Evolutionary conservation across 2,797 vertebrate species (phyloP).

Genomic region (Choloepus didactylus): DNA sequence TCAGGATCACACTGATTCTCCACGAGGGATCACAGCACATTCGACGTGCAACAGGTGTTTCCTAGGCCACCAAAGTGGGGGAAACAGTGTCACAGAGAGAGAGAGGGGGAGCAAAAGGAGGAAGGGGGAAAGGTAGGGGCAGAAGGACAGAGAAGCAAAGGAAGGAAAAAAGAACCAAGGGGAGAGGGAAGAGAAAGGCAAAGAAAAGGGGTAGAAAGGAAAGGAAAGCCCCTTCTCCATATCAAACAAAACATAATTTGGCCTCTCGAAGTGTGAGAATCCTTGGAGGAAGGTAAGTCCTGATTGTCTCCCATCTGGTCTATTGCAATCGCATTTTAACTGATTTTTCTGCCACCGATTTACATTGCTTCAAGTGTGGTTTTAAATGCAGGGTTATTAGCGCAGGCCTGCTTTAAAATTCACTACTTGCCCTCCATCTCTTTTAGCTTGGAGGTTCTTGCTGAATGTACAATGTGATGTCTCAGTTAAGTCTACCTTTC

Average conservation of each 20-base stretch:
- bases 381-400: neutral
- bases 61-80: neutral
- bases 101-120: neutral
- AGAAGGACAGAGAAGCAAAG: neutral
- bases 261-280: neutral
- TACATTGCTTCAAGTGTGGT: neutral
- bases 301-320: neutral
- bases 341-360: neutral
- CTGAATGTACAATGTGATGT: neutral
- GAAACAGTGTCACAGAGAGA: constrained; percentile 3
- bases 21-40: neutral
- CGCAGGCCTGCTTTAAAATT: neutral
- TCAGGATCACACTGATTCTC: constrained; percentile 24
- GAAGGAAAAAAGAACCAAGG: neutral
- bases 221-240: neutral
- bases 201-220: neutral
- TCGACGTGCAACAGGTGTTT: constrained; percentile 65
- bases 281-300: rapidly evolving
- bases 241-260: neutral
- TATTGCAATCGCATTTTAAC: neutral
- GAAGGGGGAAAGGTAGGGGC: neutral
- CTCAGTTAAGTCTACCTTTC: neutral
- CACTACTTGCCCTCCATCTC: neutral
- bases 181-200: neutral
- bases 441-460: neutral